Conservation (phyloP, 2,797 vertebrate species). For the Peromyscus attwateri region DNA sequence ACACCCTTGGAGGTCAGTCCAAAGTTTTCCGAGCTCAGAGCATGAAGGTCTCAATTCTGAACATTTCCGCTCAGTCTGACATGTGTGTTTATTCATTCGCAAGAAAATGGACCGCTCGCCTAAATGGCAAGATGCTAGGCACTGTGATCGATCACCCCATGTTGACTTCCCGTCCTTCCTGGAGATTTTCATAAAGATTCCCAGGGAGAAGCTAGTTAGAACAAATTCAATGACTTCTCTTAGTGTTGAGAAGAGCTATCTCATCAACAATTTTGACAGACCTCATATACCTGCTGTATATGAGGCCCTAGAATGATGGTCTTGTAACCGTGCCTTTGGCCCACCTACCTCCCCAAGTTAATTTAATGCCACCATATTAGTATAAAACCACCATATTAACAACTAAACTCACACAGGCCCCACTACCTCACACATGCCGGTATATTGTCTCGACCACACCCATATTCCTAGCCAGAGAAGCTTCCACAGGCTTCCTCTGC, state of each 20-base stretch:
- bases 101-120: background rate
- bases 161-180: background rate
- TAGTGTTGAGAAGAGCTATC: background rate
- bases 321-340: background rate
- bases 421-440: background rate
- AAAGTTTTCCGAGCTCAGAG: background rate
- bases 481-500: background rate
- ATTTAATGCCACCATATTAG: background rate
- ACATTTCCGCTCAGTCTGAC: background rate
- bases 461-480: background rate
- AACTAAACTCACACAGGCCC: background rate
- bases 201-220: background rate
- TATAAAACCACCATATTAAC: background rate
- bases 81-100: background rate
- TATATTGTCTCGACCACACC: background rate
- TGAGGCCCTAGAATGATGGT: background rate
- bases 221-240: background rate
- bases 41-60: background rate
- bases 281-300: background rate
- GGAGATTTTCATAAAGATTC: slow-evolving; percentile 21
- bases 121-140: background rate
- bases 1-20: background rate
- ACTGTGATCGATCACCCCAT: background rate
- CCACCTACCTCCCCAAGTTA: background rate
- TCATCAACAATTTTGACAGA: background rate